Evolutionary conservation across 2,888 invertebrate genomes (phyloP), one percentile per base, ranked within the genome.

Genomic region (Aporophyla nigra): DNA sequence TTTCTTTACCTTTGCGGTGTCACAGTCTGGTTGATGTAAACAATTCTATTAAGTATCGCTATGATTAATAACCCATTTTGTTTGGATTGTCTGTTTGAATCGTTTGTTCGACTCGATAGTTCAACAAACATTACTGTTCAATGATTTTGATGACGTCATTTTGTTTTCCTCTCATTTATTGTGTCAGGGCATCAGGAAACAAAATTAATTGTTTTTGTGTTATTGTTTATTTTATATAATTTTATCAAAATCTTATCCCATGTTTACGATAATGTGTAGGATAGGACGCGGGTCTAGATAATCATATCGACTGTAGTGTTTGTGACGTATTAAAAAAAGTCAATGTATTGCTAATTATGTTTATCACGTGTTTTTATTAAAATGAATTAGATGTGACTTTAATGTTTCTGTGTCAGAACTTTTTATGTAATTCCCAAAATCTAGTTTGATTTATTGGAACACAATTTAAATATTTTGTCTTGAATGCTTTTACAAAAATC

Each of bases 61-160:
- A 67, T 76, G 72, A 85, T 68, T 68, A 71, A 76, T 85, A 68
- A 68, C 69, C 63, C 58, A 56, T 74, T 69, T 66, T 71, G 83
- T 85, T 83, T 74, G 19, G 40, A 63, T 73, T 53, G 46, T 56
- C 59, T 63, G 70, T 76, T 73, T 73, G 56, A 69, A 74, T 71
- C 73, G 61, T 73, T 82, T 82, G 73, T 74, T 65, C 49, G 24
- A 61, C 68, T 71, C 49, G n/a, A 72, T 71, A 70, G 65, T 43
- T 63, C 58, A 81, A 81, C 59, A 81, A 83, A 76, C 76, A 83
- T 56, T 33, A 54, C 51, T 74, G 61, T 73, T 76, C 61, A 86
- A 71, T 86, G 73, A 77, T 71, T 33, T 76, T 61, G 2, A 51
- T 83, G 76, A 74, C 68, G 63, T 83, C 68, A 85, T 53, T 27